These are phyloP conservation scores for Sinella curviseta DNA, from an alignment of 1,140 invertebrate species.

Conservation along the genomic window DNA sequence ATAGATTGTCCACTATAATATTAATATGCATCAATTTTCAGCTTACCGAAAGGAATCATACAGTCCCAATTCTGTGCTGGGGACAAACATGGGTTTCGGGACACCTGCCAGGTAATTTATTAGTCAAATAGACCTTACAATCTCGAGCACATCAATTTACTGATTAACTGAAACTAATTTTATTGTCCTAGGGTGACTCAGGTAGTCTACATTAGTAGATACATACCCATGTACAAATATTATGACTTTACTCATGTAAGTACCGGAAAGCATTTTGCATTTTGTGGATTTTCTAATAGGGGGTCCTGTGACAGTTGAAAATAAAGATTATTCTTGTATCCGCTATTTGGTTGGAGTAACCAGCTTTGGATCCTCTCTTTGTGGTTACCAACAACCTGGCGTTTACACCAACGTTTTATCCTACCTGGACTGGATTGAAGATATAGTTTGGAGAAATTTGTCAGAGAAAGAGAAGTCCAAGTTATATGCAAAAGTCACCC, in stretches of 20 bases:
- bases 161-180: too few relatives aligned
- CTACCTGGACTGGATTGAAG: conserved; percentile 45
- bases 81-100: conserved; percentile 29
- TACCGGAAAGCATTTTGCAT: neutral
- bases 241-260: too few relatives aligned
- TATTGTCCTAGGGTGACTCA: conserved; percentile 45
- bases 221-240: neutral
- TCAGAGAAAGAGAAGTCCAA: neutral
- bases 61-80: conserved; percentile 44
- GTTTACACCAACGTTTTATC: conserved; percentile 46
- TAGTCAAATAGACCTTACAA: too few relatives aligned
- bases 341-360: conserved; percentile 39
- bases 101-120: conserved; percentile 43
- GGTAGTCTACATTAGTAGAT: conserved; percentile 26
- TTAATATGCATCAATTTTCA: too few relatives aligned
- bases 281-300: conserved; percentile 21
- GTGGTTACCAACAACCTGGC: conserved; percentile 39
- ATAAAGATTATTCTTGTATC: neutral
- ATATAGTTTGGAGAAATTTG: conserved; percentile 34
- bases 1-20: too few relatives aligned
- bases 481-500: neutral
- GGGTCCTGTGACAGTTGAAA: conserved; percentile 32
- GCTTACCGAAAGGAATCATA: conserved; percentile 41
- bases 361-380: conserved; percentile 42
- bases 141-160: too few relatives aligned